Conservation (phyloP, 2,113 vertebrate species). For the Epinephelus moara region DNA sequence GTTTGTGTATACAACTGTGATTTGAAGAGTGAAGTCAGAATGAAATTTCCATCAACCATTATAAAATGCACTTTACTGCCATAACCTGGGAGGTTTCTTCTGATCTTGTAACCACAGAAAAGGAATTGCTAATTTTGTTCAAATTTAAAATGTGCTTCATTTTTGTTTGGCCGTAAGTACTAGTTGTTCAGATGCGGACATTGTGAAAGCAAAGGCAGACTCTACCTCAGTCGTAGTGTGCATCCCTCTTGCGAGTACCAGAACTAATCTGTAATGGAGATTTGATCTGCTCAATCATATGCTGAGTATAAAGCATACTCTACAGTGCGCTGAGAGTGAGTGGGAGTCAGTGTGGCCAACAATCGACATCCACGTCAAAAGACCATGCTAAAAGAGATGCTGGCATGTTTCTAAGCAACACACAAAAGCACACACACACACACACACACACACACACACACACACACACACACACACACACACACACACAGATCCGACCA, state of each 20-base stretch:
- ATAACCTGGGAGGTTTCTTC: background rate
- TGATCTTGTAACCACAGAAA: background rate
- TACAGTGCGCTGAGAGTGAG: slow-evolving; percentile 56
- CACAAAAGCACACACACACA: slow-evolving; percentile 56
- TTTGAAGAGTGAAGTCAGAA: background rate
- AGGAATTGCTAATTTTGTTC: background rate
- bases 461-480: slow-evolving; percentile 59
- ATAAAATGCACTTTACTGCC: background rate
- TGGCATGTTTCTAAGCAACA: slow-evolving; percentile 77
- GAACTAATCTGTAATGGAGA: slow-evolving; percentile 34
- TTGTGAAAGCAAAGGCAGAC: background rate
- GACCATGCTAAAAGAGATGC: slow-evolving; percentile 60
- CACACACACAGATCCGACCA: slow-evolving; percentile 40
- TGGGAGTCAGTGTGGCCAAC: slow-evolving; percentile 65
- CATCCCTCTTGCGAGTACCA: background rate
- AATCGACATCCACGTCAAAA: slow-evolving; percentile 67
- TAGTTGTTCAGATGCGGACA: background rate
- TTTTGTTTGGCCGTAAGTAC: background rate
- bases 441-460: slow-evolving; percentile 39
- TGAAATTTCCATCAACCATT: background rate
- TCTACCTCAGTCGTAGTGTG: background rate
- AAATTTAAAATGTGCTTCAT: background rate
- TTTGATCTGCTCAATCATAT: slow-evolving; percentile 57
- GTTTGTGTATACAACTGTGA: background rate
- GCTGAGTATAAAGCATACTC: slow-evolving; percentile 35